Base-by-base conservation (phyloP, 2,888 invertebrate genomes). In the Drosophila mimica region DNA sequence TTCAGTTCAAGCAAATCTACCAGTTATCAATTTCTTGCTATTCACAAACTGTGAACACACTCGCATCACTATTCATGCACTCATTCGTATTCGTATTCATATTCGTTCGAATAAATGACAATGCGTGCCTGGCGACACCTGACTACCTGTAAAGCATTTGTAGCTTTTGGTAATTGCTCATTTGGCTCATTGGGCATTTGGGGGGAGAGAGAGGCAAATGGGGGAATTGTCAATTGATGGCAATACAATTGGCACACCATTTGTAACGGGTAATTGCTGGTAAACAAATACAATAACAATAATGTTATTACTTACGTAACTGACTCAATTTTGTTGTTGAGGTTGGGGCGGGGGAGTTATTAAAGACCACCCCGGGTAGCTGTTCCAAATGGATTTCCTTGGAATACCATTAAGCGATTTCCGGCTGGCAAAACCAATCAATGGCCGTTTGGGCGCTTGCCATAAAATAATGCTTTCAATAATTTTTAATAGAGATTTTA, bases 121-220 rank as follows among this genome's bases (percentile, higher is more conserved):
- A 89, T 87, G 79, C 84, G 84, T 89, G 85, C 88, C 81, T 70
- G 77, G 74, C 76, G 83, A 88, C 86, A 87, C 86, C 90, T 83
- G 15, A 25, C 25, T 74, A 56, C 64, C 52, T 63, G 52, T 34
- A 56, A 68, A 65, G 67, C 76, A 75, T 82, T 82, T 76, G 74
- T 80, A 85, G 83, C 64, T 64, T 70, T 74, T 66, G 62, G 88
- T 85, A 82, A 88, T 84, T 85, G 81, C 66, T 76, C 70, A 79
- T 70, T 76, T 81, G 71, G 48, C 67, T 25, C 25, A 25, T 3
- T 70, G 56, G 51, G 48, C 48, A 58, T 60, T 56, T 66, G 53
- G 80, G 74, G 36, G 6, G 36, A 15, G 36, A 56, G 59, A 25
- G 25, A 25, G 25, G 25, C 25, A 25, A n/a, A 15, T 20, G 25